These are phyloP conservation scores for Ellobium chinense DNA, from an alignment of 2,888 invertebrate species.

Conservation along the genomic window DNA sequence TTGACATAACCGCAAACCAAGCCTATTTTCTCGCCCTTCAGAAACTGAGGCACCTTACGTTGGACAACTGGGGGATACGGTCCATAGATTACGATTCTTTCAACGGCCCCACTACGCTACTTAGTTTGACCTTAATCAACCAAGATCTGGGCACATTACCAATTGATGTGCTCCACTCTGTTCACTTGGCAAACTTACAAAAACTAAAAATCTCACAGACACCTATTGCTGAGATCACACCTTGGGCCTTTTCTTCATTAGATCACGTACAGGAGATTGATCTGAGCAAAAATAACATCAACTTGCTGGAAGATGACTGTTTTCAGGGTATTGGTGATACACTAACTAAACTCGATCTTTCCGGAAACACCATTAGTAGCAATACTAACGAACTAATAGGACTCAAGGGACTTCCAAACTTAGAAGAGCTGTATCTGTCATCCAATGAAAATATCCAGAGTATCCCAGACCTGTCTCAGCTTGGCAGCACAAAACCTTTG, in stretches of 20 bases:
- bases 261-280: conserved; percentile 53
- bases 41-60: conserved; percentile 51
- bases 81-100: conserved; percentile 53
- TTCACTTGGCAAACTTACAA: not conserved
- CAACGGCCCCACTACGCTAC: not conserved
- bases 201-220: not conserved
- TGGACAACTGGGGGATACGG: conserved; percentile 50
- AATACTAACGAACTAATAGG: conserved; percentile 22
- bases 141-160: conserved; percentile 52
- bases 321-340: conserved; percentile 51
- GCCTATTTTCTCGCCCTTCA: conserved; percentile 52
- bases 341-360: conserved; percentile 39
- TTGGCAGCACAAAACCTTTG: conserved; percentile 4
- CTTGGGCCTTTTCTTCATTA: conserved; percentile 48
- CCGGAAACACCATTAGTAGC: conserved; percentile 33
- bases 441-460: conserved; percentile 25
- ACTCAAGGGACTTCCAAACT: conserved; percentile 25
- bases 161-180: conserved; percentile 12
- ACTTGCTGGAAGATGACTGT: conserved; percentile 41
- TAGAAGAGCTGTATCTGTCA: conserved; percentile 44
- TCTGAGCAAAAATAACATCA: conserved; percentile 52
- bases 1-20: not conserved
- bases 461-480: conserved; percentile 12
- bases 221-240: not conserved
- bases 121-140: not conserved